Base-by-base conservation (phyloP, 2,888 invertebrate genomes). In the Tipula unca region DNA sequence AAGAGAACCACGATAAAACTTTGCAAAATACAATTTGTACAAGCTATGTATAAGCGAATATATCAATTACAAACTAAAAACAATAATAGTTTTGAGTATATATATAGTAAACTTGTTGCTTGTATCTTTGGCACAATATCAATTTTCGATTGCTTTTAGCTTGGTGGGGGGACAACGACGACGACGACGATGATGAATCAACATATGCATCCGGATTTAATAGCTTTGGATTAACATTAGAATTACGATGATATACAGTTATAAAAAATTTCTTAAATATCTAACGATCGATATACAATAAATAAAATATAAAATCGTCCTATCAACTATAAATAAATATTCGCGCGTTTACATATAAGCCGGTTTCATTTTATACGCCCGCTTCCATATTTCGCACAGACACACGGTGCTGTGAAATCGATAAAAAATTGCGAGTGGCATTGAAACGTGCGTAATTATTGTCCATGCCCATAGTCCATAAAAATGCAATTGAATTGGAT, bases 401-500 rank as follows among this genome's bases (percentile, higher is more conserved):
- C 98, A 98, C 1, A 98, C 98, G 0, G 98, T 97, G 82, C 97
- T 97, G 90, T 98, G 98, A 91, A 98, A 98, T 86, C 98, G 93
- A 91, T 97, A 98, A 91, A 98, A 98, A 87, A 98, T 98, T 0
- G 97, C 97, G 88, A 95, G 88, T 0, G 98, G 98, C 95, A 97
- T 97, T 0, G 97, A 97, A 1, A 98, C 96, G 89, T 98, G 97
- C 0, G 97, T 97, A 86, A 98, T 97, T 86, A 98, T 97, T 14
- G 97, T 97, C 98, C 98, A 98, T 39, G 97, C 97, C 97, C 97
- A 97, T 54, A 96, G 92, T 0, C 97, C 97, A 89, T 97, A 98
- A 91, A 98, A 98, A 89, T 96, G 95, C 87, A 97, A 91, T 90
- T 98, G 98, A 82, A 97, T 95, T 8, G 97, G 97, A 90, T 97